Evolutionary conservation across 2,797 vertebrate genomes (phyloP), one percentile per base, ranked within the genome.

Genomic region (Tokudaia tokunoshimensis): DNA sequence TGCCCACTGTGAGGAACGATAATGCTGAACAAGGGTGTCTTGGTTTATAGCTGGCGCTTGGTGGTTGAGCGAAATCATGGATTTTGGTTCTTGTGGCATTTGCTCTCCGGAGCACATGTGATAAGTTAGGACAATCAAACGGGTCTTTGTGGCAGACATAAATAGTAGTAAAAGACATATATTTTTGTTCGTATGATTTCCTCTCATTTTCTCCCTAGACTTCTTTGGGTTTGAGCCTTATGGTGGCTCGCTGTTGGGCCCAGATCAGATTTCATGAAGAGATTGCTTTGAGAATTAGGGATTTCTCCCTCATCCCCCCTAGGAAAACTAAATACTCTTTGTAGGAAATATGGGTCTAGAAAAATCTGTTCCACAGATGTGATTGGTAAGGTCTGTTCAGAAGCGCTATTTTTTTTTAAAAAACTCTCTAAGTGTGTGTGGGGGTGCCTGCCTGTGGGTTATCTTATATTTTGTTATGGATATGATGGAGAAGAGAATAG

Each of bases 41-140:
- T 92, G 96, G 96, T 96, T 95, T 96, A 96, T 26, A 97, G 90
- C 94, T 97, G 97, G 92, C 93, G 57, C 96, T 97, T 91, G 97
- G 97, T 96, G 97, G 97, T 97, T 96, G 84, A 93, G 11, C 81
- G 82, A 95, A 96, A 95, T 96, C 93, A 97, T 92, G 92, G 92
- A 97, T 96, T 95, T 97, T 74, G 92, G 96, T 75, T 98, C 91
- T 92, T 97, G 97, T 96, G 97, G 96, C 93, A 80, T 96, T 95
- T 47, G 10, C 61, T 95, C n/a, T 89, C 89, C 94, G 31, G 65
- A 92, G 85, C 4, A 44, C 75, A 65, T 94, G 96, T 97, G 95
- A 91, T 96, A 97, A 97, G 94, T 97, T 96, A 92, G 3, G 89
- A 96, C 88, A 97, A 96, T 94, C 96, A 94, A 89, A 83, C 61